phyloP scores from a whole-genome alignment of 2,113 vertebrate species.

The Rafetus swinhoei region DNA sequence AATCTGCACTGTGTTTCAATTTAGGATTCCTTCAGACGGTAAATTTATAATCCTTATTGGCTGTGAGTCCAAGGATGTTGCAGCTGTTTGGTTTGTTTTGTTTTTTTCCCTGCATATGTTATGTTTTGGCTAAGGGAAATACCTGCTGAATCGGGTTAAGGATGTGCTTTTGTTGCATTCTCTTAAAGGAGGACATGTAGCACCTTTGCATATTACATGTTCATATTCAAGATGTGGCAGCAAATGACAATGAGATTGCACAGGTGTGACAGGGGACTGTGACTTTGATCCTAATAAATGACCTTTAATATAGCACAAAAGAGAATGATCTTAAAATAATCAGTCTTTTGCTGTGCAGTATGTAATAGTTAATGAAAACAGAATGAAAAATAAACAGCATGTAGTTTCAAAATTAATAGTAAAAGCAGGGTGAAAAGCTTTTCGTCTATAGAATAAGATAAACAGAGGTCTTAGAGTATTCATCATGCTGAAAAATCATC shows the following conservation, averaged over 20 bases:
- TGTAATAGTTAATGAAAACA: not conserved
- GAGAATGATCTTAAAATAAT: not conserved
- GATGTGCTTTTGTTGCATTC: not conserved
- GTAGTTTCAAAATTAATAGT: not conserved
- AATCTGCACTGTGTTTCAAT: not conserved
- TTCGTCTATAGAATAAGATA: not conserved
- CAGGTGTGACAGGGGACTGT: not conserved
- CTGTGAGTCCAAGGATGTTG: not conserved
- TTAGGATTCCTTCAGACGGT: not conserved
- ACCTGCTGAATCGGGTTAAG: not conserved
- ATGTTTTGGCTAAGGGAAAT: not conserved
- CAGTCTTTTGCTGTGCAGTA: not conserved
- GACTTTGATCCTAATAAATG: not conserved
- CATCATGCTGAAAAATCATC: not conserved
- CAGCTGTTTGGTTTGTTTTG: not conserved
- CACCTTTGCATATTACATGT: not conserved
- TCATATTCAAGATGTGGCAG: not conserved
- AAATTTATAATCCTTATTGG: not conserved
- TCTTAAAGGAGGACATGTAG: not conserved
- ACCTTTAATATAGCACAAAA: not conserved
- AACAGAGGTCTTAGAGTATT: not conserved
- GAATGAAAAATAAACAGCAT: not conserved
- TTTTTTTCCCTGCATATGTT: not conserved
- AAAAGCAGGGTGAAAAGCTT: not conserved
- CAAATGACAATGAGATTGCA: not conserved